Evolutionary conservation across 2,113 vertebrate genomes (phyloP).

Genomic region (Mormyrus lacerda): DNA sequence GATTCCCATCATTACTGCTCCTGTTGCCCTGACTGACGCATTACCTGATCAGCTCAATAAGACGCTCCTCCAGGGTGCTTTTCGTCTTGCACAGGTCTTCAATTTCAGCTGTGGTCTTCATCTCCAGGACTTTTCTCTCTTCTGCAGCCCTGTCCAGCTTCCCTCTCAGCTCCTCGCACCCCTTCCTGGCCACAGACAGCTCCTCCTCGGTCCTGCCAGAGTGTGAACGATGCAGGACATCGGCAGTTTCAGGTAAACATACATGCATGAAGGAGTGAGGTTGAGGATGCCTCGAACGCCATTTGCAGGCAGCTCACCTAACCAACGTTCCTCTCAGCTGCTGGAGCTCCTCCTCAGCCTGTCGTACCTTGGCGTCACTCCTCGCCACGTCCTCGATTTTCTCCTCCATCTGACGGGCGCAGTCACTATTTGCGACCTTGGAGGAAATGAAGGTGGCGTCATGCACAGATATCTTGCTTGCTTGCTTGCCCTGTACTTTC

Average conservation of each 20-base stretch:
- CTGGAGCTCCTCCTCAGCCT: constrained; percentile 59
- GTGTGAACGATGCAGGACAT: not conserved
- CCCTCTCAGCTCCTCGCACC: constrained; percentile 59
- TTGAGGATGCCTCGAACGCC: not conserved
- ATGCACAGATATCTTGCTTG: not conserved
- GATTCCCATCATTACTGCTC: not conserved
- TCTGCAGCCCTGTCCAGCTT: constrained; percentile 53
- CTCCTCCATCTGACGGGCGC: constrained; percentile 56
- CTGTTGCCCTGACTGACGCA: not conserved
- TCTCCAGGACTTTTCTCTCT: constrained; percentile 59
- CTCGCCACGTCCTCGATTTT: constrained; percentile 62
- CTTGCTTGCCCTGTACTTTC: not conserved
- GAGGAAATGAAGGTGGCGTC: not conserved
- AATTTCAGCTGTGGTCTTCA: constrained; percentile 74
- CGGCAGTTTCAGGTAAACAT: not conserved
- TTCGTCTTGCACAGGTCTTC: constrained; percentile 85
- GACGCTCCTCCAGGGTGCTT: constrained; percentile 78
- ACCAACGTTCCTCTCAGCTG: constrained; percentile 56
- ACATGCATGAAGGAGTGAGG: not conserved
- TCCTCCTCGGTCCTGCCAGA: constrained; percentile 63
- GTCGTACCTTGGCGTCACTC: constrained; percentile 53
- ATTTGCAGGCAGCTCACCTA: constrained; percentile 53
- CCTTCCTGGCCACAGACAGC: constrained; percentile 50
- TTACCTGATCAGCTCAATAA: constrained; percentile 89
- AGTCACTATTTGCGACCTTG: constrained; percentile 61